Evolutionary conservation across 2,113 vertebrate genomes (phyloP).

Genomic region (Hippopotamus amphibius): DNA sequence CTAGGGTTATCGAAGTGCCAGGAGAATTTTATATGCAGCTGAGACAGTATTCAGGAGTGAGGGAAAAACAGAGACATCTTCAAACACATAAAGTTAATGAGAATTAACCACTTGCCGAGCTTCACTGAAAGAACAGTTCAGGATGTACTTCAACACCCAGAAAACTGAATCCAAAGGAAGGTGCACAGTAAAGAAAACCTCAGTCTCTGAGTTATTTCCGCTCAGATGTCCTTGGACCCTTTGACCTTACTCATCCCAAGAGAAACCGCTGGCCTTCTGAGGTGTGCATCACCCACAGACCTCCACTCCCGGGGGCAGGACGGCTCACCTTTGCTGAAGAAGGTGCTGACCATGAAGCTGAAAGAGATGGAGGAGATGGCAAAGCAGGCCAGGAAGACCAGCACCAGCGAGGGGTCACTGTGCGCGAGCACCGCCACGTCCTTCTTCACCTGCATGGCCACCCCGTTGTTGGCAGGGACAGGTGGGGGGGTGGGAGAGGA

Average conservation of each 20-base stretch:
- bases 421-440: slow-evolving; percentile 93
- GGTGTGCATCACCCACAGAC: background rate
- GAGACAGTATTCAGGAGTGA: background rate
- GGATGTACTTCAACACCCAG: background rate
- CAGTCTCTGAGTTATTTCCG: background rate
- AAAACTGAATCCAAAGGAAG: background rate
- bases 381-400: slow-evolving; percentile 93
- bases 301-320: background rate
- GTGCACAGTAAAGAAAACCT: background rate
- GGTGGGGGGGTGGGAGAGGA: background rate
- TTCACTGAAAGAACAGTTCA: background rate
- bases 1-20: background rate
- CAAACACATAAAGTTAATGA: background rate
- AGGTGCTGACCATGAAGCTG: slow-evolving; percentile 99
- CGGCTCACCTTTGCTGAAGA: slow-evolving; percentile 95
- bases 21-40: background rate
- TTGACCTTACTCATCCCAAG: background rate
- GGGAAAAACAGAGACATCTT: background rate
- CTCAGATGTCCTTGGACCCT: background rate
- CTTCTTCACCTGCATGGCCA: slow-evolving; percentile 89
- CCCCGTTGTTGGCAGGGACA: background rate
- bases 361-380: slow-evolving; percentile 95
- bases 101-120: background rate
- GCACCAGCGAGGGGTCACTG: slow-evolving; percentile 95
- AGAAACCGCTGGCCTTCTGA: background rate